These are phyloP conservation scores for Limulus polyphemus DNA, from an alignment of 2,888 invertebrate species.

Conservation along the genomic window DNA sequence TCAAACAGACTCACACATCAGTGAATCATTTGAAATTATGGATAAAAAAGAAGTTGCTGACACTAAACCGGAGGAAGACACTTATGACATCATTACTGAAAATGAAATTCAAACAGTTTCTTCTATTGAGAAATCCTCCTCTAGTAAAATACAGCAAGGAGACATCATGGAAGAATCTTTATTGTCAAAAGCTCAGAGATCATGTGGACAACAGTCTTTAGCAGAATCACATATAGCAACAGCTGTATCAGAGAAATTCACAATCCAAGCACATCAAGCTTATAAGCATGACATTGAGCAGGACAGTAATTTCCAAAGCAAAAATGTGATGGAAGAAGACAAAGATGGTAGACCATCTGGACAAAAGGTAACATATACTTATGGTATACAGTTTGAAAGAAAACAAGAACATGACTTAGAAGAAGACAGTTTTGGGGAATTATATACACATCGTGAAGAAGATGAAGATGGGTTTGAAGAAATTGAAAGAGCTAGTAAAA, in stretches of 20 bases:
- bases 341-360: too few species aligned
- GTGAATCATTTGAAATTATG: slow-evolving; percentile 8
- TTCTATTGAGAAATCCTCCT: too few species aligned
- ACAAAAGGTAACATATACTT: too few species aligned
- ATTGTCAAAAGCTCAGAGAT: too few species aligned
- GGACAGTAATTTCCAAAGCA: slow-evolving; percentile 15
- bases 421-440: slow-evolving; percentile 31
- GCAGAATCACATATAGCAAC: too few species aligned
- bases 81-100: slow-evolving; percentile 8
- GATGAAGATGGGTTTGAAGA: slow-evolving; percentile 75
- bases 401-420: not conserved
- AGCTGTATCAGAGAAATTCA: too few species aligned
- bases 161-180: not conserved
- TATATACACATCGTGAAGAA: slow-evolving; percentile 42
- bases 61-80: slow-evolving; percentile 22
- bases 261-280: not conserved
- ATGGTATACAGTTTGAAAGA: too few species aligned
- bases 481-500: slow-evolving; percentile 32
- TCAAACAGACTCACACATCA: slow-evolving; percentile 9
- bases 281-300: slow-evolving; percentile 23
- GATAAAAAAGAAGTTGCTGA: slow-evolving; percentile 17
- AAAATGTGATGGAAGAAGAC: too few species aligned
- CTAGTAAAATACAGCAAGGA: too few species aligned
- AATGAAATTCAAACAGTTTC: too few species aligned
- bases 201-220: too few species aligned